These are phyloP conservation scores for Cataglyphis altisquamis DNA, from an alignment of 2,888 invertebrate species.

Conservation along the genomic window DNA sequence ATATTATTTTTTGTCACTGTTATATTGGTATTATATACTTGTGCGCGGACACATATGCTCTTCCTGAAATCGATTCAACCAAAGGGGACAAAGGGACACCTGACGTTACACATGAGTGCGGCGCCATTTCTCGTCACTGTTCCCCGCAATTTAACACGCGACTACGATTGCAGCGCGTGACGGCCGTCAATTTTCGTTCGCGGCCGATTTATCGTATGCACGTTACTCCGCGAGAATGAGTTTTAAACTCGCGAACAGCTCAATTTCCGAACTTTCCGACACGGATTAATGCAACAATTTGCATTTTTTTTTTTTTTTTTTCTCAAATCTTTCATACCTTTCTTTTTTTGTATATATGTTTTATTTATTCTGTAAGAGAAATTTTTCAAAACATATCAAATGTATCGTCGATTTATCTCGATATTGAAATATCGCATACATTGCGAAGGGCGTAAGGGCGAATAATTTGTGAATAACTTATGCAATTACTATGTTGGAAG, in stretches of 20 bases:
- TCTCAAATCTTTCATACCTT: neutral
- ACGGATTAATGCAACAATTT: constrained; percentile 38
- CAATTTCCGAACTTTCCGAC: constrained; percentile 60
- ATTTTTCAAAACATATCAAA: neutral
- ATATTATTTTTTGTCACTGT: constrained; percentile 12
- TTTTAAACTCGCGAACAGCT: constrained; percentile 66
- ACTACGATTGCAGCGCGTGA: constrained; percentile 63
- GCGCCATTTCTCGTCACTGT: constrained; percentile 66
- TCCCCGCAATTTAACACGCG: constrained; percentile 63
- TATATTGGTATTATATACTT: constrained; percentile 13
- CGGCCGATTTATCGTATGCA: constrained; percentile 38
- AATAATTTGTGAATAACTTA: constrained; percentile 33
- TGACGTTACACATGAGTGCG: constrained; percentile 42
- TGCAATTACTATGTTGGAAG: constrained; percentile 4
- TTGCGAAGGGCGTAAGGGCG: neutral
- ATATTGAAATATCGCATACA: constrained; percentile 11
- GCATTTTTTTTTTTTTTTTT: neutral
- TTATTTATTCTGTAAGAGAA: neutral
- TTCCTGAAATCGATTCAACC: constrained; percentile 39
- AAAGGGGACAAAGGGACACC: constrained; percentile 41
- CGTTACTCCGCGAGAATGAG: constrained; percentile 28
- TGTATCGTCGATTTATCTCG: constrained; percentile 16
- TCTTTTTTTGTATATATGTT: neutral
- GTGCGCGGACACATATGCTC: constrained; percentile 22
- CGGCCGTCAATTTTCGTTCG: constrained; percentile 66